These are phyloP conservation scores for Zoroaster sp. DNA, from an alignment of 53 echinoderm and acorn worm genomes.

Conservation along the genomic window DNA sequence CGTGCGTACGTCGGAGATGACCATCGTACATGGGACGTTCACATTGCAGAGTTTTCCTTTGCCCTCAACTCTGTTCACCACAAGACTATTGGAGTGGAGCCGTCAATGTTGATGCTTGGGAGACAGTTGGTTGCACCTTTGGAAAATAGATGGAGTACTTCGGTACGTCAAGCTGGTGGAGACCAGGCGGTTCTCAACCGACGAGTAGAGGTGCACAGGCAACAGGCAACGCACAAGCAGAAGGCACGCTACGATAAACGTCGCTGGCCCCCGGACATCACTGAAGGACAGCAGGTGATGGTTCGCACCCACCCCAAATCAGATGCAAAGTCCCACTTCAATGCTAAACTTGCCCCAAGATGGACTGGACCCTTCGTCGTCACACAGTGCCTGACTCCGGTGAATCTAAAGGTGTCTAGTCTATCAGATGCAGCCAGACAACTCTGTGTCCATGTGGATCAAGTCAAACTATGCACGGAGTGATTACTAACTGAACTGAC, in stretches of 20 bases:
- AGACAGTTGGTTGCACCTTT: neutral
- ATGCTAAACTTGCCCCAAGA: conserved; percentile 39
- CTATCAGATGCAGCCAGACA: neutral
- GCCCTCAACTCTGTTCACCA: conserved; percentile 20
- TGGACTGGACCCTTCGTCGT: conserved; percentile 43
- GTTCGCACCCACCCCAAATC: conserved; percentile 12
- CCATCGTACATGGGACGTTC: conserved; percentile 55
- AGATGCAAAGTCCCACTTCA: neutral
- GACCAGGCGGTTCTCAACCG: neutral
- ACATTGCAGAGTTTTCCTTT: conserved; percentile 17
- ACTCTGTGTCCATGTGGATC: too few relatives aligned
- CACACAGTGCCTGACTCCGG: neutral
- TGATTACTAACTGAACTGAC: too few relatives aligned
- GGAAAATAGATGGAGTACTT: neutral
- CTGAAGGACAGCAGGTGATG: conserved; percentile 23
- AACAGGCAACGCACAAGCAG: neutral
- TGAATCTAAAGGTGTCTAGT: neutral
- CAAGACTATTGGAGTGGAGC: conserved; percentile 11
- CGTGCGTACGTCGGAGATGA: conserved; percentile 33
- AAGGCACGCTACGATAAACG: conserved; percentile 18
- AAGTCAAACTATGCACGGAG: too few relatives aligned
- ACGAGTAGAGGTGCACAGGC: neutral
- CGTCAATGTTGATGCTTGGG: conserved; percentile 12
- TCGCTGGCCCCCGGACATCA: neutral
- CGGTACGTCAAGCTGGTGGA: neutral